A percentile compares a stretch with the other conserved stretches of the same genome.
These are phyloP conservation scores for Craseonycteris thonglongyai DNA, from an alignment of 2,113 vertebrate genomes.

Conservation along the genomic window DNA sequence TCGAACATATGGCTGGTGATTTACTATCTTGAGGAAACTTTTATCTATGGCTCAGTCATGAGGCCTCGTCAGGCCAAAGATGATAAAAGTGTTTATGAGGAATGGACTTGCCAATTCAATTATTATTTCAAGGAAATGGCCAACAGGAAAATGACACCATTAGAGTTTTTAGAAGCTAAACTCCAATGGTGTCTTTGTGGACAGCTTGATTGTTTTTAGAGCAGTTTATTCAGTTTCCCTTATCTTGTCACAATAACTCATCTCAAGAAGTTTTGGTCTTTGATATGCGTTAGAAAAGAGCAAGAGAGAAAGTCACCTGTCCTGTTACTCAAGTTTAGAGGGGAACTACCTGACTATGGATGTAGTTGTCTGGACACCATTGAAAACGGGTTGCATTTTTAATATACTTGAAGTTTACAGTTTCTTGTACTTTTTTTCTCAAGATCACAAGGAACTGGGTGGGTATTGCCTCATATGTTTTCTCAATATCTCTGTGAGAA, in stretches of 20 bases:
- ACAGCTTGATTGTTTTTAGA: slow-evolving; percentile 59
- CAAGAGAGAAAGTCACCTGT: not conserved
- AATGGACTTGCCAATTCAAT: slow-evolving; percentile 46
- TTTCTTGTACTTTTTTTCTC: not conserved
- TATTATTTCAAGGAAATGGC: slow-evolving; percentile 55
- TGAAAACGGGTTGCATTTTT: not conserved
- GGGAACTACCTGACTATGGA: not conserved
- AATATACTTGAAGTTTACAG: not conserved
- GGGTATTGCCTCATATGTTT: not conserved
- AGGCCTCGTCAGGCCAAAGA: slow-evolving; percentile 33
- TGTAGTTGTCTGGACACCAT: not conserved
- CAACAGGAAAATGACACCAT: slow-evolving; percentile 44
- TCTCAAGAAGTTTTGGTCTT: slow-evolving; percentile 44
- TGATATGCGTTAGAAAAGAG: not conserved
- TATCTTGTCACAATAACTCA: slow-evolving; percentile 49
- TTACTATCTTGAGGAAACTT: slow-evolving; percentile 69
- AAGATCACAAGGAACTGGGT: not conserved
- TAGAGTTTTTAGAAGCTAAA: slow-evolving; percentile 19
- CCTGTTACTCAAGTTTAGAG: not conserved
- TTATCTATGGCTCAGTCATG: slow-evolving; percentile 65
- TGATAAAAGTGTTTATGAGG: slow-evolving; percentile 66
- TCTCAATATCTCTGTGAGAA: not conserved
- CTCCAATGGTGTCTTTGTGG: slow-evolving; percentile 26
- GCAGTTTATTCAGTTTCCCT: slow-evolving; percentile 43
- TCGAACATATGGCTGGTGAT: slow-evolving; percentile 64